Conservation (phyloP, 2,888 invertebrate species). For the Eueremaeus valkanovi region DNA sequence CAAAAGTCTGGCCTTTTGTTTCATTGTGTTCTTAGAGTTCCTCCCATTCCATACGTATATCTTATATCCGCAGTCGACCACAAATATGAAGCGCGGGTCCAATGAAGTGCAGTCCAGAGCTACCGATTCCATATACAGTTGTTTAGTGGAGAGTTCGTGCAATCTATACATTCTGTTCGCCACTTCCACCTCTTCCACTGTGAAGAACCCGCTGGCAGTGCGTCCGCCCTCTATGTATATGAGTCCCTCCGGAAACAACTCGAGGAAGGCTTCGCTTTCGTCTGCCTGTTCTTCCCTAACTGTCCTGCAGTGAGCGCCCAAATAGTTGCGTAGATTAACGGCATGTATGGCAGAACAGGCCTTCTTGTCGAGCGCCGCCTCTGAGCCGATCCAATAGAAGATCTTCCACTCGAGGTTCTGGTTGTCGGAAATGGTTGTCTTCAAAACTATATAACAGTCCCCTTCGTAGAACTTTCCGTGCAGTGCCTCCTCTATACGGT, state of each 20-base stretch:
- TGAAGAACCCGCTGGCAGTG: conserved; percentile 94
- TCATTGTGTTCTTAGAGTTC: conserved; percentile 66
- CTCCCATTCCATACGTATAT: conserved; percentile 90
- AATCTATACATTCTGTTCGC: conserved; percentile 79
- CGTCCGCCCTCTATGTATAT: conserved; percentile 96
- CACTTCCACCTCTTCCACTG: conserved; percentile 84
- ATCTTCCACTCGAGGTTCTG: conserved; percentile 84
- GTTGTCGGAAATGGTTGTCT: conserved; percentile 76
- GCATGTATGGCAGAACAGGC: conserved; percentile 98
- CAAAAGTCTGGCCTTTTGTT: conserved; percentile 81
- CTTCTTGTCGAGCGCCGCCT: conserved; percentile 87
- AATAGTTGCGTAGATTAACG: conserved; percentile 90
- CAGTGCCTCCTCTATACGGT: conserved; percentile 73
- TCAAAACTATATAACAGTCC: conserved; percentile 94
- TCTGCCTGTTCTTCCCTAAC: conserved; percentile 95
- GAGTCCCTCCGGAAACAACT: conserved; percentile 81
- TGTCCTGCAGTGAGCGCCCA: conserved; percentile 89
- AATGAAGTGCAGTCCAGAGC: conserved; percentile 66
- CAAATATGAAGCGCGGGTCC: conserved; percentile 86
- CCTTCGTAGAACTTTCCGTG: conserved; percentile 98
- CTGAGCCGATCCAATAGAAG: conserved; percentile 97
- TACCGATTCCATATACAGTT: conserved; percentile 79
- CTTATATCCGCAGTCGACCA: conserved; percentile 77
- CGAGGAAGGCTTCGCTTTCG: conserved; percentile 91
- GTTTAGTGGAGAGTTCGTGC: conserved; percentile 77